These are phyloP conservation scores for Electrona antarctica DNA, from an alignment of 2,113 vertebrate species.

Conservation along the genomic window DNA sequence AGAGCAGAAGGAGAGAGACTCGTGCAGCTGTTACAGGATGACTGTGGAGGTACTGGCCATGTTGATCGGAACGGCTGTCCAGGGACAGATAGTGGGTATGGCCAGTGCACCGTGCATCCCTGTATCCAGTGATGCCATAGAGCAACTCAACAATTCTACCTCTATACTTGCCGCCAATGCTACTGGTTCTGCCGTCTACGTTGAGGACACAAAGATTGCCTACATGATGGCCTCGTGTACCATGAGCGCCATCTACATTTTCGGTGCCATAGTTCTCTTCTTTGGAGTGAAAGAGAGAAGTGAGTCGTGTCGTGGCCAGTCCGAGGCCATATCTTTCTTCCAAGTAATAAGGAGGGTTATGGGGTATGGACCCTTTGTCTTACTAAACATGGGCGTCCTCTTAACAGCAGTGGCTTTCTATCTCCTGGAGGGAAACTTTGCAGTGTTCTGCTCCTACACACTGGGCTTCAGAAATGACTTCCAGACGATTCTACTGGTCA, in stretches of 20 bases:
- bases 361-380: constrained; percentile 84
- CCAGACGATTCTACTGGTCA: constrained; percentile 86
- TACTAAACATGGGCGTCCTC: constrained; percentile 85
- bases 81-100: constrained; percentile 89
- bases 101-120: constrained; percentile 78
- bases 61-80: constrained; percentile 86
- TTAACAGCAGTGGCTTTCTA: constrained; percentile 88
- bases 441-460: constrained; percentile 88
- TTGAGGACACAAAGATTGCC: constrained; percentile 64
- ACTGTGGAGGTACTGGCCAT: constrained; percentile 88
- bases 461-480: constrained; percentile 59
- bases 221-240: constrained; percentile 86
- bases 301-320: constrained; percentile 71
- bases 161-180: not conserved
- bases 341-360: constrained; percentile 84
- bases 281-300: constrained; percentile 81
- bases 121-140: not conserved
- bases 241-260: constrained; percentile 82
- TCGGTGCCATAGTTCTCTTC: constrained; percentile 82
- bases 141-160: too few species aligned
- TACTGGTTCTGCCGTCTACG: not conserved
- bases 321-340: constrained; percentile 78
- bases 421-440: constrained; percentile 90
- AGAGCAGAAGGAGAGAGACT: constrained; percentile 72
- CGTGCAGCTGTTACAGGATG: constrained; percentile 89